Evolutionary conservation across 2,888 invertebrate genomes (phyloP).

Genomic region (Microdon myrmicae): DNA sequence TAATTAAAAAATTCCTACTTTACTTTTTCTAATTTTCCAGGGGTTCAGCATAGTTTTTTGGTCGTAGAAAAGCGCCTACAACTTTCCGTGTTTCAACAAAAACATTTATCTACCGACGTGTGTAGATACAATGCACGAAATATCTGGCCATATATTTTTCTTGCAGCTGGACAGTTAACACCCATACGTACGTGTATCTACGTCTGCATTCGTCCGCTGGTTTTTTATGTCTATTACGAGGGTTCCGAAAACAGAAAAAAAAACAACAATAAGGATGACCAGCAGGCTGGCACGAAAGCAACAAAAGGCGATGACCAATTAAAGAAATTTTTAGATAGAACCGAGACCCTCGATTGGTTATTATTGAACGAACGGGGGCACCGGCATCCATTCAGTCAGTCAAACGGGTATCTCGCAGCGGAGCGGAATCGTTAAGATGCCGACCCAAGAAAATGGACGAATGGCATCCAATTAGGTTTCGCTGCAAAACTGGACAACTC

Average conservation of each 20-base stretch:
- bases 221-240: slow-evolving; percentile 21
- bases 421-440: too few species aligned
- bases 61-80: slow-evolving; percentile 17
- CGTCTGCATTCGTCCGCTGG: slow-evolving; percentile 1
- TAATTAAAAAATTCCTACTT: slow-evolving; percentile 24
- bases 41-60: slow-evolving; percentile 1
- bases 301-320: slow-evolving; percentile 47
- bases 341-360: slow-evolving; percentile 24
- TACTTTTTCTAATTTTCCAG: slow-evolving; percentile 1
- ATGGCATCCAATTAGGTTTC: slow-evolving; percentile 41
- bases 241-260: background rate
- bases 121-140: slow-evolving; percentile 12
- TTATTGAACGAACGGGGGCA: slow-evolving; percentile 20
- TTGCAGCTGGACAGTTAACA: slow-evolving; percentile 31
- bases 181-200: slow-evolving; percentile 16
- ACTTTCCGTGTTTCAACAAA: slow-evolving; percentile 22
- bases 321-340: slow-evolving; percentile 35
- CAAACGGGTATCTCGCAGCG: too few species aligned
- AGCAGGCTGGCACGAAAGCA: slow-evolving; percentile 31
- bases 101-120: too few species aligned
- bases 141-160: slow-evolving; percentile 35
- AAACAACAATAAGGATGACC: slow-evolving; percentile 32
- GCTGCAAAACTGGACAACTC: slow-evolving; percentile 18
- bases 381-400: too few species aligned
- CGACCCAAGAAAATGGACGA: slow-evolving; percentile 29